Percentiles rank a stretch among this genome's conserved stretches.
These are phyloP conservation scores for Malurus splendens DNA, from an alignment of 2,797 vertebrate genomes.

Conservation along the genomic window DNA sequence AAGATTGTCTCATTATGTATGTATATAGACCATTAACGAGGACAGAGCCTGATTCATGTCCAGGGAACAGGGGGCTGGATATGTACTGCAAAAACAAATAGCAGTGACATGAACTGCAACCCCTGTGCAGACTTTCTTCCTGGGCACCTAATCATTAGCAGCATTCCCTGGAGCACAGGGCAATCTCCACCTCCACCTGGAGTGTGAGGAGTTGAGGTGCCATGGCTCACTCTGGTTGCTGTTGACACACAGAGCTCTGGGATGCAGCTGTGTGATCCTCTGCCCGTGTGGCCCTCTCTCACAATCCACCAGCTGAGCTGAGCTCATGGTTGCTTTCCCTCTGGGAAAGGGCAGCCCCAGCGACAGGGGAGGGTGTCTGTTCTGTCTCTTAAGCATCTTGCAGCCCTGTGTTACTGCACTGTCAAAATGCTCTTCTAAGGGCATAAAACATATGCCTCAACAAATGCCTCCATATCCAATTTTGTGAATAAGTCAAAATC, in stretches of 20 bases:
- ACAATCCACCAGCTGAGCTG: not conserved
- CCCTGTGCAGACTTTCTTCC: not conserved
- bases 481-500: not conserved
- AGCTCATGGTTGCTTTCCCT: not conserved
- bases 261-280: not conserved
- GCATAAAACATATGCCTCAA: not conserved
- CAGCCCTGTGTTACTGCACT: not conserved
- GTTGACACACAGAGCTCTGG: accelerated
- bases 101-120: not conserved
- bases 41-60: not conserved
- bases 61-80: accelerated
- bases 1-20: not conserved
- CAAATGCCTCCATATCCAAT: not conserved
- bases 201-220: not conserved
- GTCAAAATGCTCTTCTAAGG: not conserved
- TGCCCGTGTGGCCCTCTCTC: not conserved
- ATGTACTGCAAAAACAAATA: not conserved
- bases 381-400: not conserved
- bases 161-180: accelerated
- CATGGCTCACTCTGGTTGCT: not conserved
- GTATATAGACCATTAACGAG: not conserved
- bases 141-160: not conserved
- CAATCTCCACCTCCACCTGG: not conserved
- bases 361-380: not conserved
- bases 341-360: not conserved